Percentiles rank a stretch among this genome's conserved stretches.
phyloP scores from a whole-genome alignment of 2,797 vertebrate genomes.

The Clamator glandarius region DNA sequence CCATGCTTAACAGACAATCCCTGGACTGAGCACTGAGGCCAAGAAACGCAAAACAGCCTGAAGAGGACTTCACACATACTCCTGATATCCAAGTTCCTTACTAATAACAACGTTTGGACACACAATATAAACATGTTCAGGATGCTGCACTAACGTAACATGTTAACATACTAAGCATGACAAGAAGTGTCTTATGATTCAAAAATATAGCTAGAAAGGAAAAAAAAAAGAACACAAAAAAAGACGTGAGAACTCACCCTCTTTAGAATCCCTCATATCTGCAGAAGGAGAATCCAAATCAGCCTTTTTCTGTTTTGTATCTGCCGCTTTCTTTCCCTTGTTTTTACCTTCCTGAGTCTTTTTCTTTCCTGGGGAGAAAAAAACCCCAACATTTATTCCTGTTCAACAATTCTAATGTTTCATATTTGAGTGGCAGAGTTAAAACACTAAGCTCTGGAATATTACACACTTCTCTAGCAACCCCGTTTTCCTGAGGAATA shows the following conservation, averaged over 20 bases:
- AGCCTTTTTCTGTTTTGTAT: slow-evolving; percentile 76
- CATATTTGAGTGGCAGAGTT: not conserved
- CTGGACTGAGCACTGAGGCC: not conserved
- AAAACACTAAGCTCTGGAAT: not conserved
- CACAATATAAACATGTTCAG: not conserved
- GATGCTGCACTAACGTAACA: not conserved
- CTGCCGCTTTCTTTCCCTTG: slow-evolving; percentile 68
- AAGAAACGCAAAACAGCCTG: not conserved
- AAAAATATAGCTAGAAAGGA: not conserved
- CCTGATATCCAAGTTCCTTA: not conserved
- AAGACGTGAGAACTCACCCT: slow-evolving; percentile 76
- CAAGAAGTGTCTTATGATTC: not conserved
- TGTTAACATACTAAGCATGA: not conserved
- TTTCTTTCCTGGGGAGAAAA: slow-evolving; percentile 76
- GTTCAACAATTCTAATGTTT: not conserved
- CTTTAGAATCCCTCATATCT: slow-evolving; percentile 91
- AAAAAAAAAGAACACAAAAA: not conserved
- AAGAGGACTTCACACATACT: not conserved
- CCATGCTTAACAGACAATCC: not conserved
- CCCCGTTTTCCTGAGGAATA: slow-evolving; percentile 13
- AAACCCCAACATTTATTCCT: not conserved
- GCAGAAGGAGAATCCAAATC: slow-evolving; percentile 74
- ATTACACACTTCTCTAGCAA: not conserved
- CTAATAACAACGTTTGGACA: not conserved
- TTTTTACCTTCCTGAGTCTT: slow-evolving; percentile 80